These are phyloP conservation scores for Dyspetes luteomarginatus DNA, from an alignment of 2,888 invertebrate genomes.

Conservation along the genomic window DNA sequence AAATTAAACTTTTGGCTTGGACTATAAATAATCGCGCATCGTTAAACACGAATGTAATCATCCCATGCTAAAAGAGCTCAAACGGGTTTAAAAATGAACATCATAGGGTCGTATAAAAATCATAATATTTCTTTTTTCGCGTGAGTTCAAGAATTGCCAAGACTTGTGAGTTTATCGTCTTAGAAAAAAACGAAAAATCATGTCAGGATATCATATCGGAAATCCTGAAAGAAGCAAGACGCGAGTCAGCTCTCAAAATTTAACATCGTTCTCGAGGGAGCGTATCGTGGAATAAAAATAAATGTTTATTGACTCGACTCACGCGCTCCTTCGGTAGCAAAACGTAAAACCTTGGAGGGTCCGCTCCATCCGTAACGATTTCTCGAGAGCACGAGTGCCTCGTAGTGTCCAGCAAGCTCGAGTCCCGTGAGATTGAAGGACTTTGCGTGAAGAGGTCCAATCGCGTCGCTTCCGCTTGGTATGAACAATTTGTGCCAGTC, in stretches of 20 bases:
- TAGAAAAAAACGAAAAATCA: too few species aligned
- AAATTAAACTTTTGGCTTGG: too few species aligned
- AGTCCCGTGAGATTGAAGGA: constrained; percentile 90
- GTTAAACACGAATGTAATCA: too few species aligned
- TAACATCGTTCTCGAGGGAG: background rate
- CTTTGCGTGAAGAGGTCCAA: constrained; percentile 91
- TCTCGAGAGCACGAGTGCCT: constrained; percentile 91
- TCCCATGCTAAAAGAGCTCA: too few species aligned
- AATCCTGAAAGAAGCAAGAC: too few species aligned
- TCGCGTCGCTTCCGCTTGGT: constrained; percentile 83
- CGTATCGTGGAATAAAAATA: background rate
- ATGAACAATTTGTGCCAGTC: constrained; percentile 89
- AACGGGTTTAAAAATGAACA: too few species aligned
- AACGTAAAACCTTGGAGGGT: constrained; percentile 89
- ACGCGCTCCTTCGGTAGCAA: constrained; percentile 91
- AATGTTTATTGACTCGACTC: constrained; percentile 70
- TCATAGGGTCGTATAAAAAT: too few species aligned
- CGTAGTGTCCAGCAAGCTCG: constrained; percentile 90
- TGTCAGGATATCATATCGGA: too few species aligned
- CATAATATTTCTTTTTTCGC: too few species aligned
- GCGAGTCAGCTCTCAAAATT: background rate
- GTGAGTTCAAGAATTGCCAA: too few species aligned
- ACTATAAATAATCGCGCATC: too few species aligned
- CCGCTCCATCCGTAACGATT: constrained; percentile 95
- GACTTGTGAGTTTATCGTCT: too few species aligned